phyloP scores from a whole-genome alignment of 2,888 invertebrate genomes.

The Orthosia incerta region DNA sequence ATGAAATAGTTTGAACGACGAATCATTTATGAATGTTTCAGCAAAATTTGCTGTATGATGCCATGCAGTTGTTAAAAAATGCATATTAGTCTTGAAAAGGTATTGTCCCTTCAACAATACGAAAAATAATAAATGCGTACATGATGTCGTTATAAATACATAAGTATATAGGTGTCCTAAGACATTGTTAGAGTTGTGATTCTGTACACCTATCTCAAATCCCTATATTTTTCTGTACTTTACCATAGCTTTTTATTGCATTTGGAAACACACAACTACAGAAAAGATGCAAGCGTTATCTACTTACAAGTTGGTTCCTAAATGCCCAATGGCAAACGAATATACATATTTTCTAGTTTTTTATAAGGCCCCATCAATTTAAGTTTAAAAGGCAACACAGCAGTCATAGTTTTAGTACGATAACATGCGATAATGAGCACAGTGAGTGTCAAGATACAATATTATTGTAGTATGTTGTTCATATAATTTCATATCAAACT shows the following conservation, averaged over 20 bases:
- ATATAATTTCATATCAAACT: slow-evolving; percentile 44
- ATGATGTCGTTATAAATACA: neutral
- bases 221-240: neutral
- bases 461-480: slow-evolving; percentile 31
- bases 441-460: slow-evolving; percentile 28
- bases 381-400: slow-evolving; percentile 51
- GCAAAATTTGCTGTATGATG: neutral
- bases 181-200: neutral
- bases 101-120: neutral
- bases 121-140: slow-evolving; percentile 28
- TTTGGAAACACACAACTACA: neutral
- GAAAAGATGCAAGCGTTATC: neutral
- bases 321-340: slow-evolving; percentile 4
- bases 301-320: slow-evolving; percentile 24
- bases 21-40: neutral
- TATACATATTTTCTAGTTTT: slow-evolving; percentile 37
- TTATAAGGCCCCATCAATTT: slow-evolving; percentile 65
- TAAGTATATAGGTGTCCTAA: neutral
- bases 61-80: slow-evolving; percentile 7
- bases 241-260: neutral
- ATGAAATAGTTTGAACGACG: neutral
- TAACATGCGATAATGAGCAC: slow-evolving; percentile 38
- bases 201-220: neutral
- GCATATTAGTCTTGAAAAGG: slow-evolving; percentile 27
- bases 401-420: slow-evolving; percentile 35